Evolutionary conservation across 2,113 vertebrate genomes (phyloP), one percentile per base, ranked within the genome.

Genomic region (Sterrhoptilus dennistouni): DNA sequence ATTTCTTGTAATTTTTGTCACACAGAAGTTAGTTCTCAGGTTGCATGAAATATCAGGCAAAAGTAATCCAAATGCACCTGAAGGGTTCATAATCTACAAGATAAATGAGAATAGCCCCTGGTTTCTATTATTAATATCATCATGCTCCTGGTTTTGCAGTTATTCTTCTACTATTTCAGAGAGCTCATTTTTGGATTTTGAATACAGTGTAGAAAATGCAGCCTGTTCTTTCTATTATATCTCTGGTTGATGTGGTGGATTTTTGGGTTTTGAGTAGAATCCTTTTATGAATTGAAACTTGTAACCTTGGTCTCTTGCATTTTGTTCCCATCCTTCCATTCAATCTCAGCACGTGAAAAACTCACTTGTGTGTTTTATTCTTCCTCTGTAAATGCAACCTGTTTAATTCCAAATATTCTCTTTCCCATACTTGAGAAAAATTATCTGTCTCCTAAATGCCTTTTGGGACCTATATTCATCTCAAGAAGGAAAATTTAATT

Each of bases 401-500:
- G 90, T 83, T 96, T 96, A 92, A 90, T 94, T 96, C 79, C 56
- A 93, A 95, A 94, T 89, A 84, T 93, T 93, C 85, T 95, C 71
- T 81, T 96, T 95, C 38, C 28, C 42, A 42, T 92, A 90, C 44
- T 96, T 95, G 63, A 96, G 93, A 96, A 96, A 97, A 96, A 95
- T 96, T 5, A 90, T 94, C 86, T 95, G 79, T 95, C 93, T 94
- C 86, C 53, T 72, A 84, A 80, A 86, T 61, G 69, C 36, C 94
- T 95, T 92, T 85, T 91, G 96, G 60, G 96, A 95, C 87, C 84
- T 88, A 95, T 94, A 94, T 85, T 38, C 42, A 70, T 95, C 93
- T 83, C 87, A 93, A 66, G 91, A 94, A 95, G 93, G 93, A 95
- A 95, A 93, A 92, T 90, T 89, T 91, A 92, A 95, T 95, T 96